These are phyloP conservation scores for Acleris emargana DNA, from an alignment of 2,888 invertebrate species.

Conservation along the genomic window DNA sequence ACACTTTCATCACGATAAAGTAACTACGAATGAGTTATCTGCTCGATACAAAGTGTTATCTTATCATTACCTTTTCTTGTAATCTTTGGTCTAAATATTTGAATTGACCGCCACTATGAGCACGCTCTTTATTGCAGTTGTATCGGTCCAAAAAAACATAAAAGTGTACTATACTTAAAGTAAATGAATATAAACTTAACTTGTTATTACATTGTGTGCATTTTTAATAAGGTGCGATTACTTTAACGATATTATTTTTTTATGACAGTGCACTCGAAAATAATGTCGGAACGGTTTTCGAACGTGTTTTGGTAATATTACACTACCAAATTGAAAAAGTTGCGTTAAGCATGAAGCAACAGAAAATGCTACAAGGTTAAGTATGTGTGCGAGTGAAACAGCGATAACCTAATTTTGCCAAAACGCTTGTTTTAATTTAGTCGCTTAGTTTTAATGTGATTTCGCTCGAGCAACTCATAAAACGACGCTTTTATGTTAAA, in stretches of 20 bases:
- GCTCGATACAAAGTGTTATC: slow-evolving; percentile 70
- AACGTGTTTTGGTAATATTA: slow-evolving; percentile 48
- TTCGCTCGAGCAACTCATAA: slow-evolving; percentile 61
- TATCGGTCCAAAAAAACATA: too few relatives aligned
- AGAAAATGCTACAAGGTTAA: slow-evolving; percentile 35
- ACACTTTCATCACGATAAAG: slow-evolving; percentile 67
- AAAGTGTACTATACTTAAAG: too few relatives aligned
- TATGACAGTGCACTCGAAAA: slow-evolving; percentile 10
- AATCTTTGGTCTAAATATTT: slow-evolving; percentile 75
- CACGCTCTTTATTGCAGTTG: slow-evolving; percentile 1
- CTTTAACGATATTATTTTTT: not conserved
- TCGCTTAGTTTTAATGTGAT: slow-evolving; percentile 56
- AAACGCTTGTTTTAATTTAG: slow-evolving; percentile 41
- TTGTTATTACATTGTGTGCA: too few relatives aligned
- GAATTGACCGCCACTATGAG: slow-evolving; percentile 64
- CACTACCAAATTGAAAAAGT: slow-evolving; percentile 42
- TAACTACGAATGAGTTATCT: slow-evolving; percentile 65
- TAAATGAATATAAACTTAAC: too few relatives aligned
- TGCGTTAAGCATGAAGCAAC: slow-evolving; percentile 11
- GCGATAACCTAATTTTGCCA: slow-evolving; percentile 40
- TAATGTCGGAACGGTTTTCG: slow-evolving; percentile 45
- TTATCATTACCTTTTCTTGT: slow-evolving; percentile 74
- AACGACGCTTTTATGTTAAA: slow-evolving; percentile 67
- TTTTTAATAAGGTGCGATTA: too few relatives aligned
- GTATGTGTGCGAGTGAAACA: slow-evolving; percentile 39